Conservation (phyloP, 2,113 vertebrate species). For the Scomber scombrus region DNA sequence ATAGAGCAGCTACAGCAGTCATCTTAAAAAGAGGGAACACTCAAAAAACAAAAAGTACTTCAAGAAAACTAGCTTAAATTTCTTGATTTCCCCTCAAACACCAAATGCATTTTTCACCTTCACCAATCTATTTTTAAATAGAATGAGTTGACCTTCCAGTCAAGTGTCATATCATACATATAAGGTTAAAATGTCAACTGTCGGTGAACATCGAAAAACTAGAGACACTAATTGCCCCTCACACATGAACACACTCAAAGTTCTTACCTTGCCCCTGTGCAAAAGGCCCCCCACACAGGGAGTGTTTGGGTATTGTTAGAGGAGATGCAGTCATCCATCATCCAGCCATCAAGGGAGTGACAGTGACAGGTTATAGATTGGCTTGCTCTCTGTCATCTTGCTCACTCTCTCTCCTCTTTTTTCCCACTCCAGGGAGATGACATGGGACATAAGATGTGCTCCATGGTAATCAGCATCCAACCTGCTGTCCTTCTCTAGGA, state of each 20-base stretch:
- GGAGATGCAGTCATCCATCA: constrained; percentile 79
- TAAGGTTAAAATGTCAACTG: constrained; percentile 46
- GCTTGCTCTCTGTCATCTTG: constrained; percentile 30
- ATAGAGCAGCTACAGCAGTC: not conserved
- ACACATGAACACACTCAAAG: constrained; percentile 18
- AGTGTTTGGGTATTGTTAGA: constrained; percentile 70
- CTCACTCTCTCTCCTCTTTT: constrained; percentile 2
- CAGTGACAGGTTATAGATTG: constrained; percentile 75
- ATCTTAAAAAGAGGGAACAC: not conserved
- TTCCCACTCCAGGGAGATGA: not conserved
- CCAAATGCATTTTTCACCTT: not conserved
- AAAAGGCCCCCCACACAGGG: constrained; percentile 61
- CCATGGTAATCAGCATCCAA: constrained; percentile 52
- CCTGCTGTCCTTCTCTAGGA: constrained; percentile 54
- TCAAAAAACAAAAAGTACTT: not conserved
- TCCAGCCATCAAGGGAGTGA: constrained; percentile 70
- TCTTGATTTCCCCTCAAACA: not conserved
- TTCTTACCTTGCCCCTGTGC: constrained; percentile 41
- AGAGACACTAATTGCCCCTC: constrained; percentile 40
- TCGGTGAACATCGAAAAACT: constrained; percentile 44
- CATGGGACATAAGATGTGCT: constrained; percentile 40
- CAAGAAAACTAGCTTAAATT: not conserved
- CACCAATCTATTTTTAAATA: not conserved
- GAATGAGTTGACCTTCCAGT: not conserved
- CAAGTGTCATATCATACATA: constrained; percentile 20